These are phyloP conservation scores for Heliconius charithonia DNA, from an alignment of 2,888 invertebrate species.

Conservation along the genomic window DNA sequence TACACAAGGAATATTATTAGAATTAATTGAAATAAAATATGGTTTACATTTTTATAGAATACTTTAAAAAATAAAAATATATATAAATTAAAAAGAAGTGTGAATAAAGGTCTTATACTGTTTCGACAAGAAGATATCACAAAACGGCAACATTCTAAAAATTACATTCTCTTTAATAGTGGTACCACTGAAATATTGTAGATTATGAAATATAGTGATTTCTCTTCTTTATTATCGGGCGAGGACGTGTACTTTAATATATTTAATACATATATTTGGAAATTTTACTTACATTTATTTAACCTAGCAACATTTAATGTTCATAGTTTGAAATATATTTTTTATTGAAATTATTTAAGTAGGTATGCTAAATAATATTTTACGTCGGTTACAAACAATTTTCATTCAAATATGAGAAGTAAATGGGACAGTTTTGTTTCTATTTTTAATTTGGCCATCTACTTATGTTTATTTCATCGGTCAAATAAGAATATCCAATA, in stretches of 20 bases:
- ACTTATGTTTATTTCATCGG: background rate
- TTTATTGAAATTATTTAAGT: background rate
- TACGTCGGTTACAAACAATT: too few relatives aligned
- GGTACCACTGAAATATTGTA: slow-evolving; percentile 23
- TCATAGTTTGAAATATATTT: slow-evolving; percentile 31
- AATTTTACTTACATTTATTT: slow-evolving; percentile 33
- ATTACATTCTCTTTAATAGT: slow-evolving; percentile 23
- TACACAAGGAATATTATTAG: background rate
- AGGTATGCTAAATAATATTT: background rate
- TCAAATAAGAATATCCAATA: slow-evolving; percentile 3
- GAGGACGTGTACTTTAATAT: slow-evolving; percentile 31
- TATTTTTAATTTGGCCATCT: background rate
- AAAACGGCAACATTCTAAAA: slow-evolving; percentile 28
- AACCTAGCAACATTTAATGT: slow-evolving; percentile 41
- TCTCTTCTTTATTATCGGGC: slow-evolving; percentile 20
- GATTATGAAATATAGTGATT: slow-evolving; percentile 19
- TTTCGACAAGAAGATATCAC: slow-evolving; percentile 33
- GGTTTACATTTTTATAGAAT: background rate
- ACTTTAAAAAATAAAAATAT: background rate
- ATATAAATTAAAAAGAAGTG: slow-evolving; percentile 12
- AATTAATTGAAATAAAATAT: background rate
- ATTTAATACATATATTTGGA: slow-evolving; percentile 23
- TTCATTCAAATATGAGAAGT: too few relatives aligned
- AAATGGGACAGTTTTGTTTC: background rate
- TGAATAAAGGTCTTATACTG: slow-evolving; percentile 14